phyloP scores from a whole-genome alignment of 2,797 vertebrate species.

The Danio kyathit region DNA sequence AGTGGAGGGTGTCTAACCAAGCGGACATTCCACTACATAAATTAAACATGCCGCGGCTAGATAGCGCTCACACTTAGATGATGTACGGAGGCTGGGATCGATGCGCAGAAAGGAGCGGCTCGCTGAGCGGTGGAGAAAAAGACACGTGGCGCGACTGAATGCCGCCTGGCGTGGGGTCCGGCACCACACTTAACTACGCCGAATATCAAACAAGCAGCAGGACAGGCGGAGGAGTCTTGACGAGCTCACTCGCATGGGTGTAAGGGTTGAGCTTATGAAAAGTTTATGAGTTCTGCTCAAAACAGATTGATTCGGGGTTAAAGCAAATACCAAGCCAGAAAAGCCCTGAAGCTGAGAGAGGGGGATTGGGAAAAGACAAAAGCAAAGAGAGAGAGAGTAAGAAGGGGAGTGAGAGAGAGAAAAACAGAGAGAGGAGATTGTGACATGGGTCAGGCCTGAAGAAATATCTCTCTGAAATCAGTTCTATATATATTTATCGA shows the following conservation, averaged over 20 bases:
- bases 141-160: constrained; percentile 37
- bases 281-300: constrained; percentile 81
- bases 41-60: constrained; percentile 74
- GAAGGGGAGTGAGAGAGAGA: not conserved
- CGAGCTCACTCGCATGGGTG: constrained; percentile 61
- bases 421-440: not conserved
- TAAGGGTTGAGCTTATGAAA: constrained; percentile 77
- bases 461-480: not conserved
- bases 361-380: constrained; percentile 53
- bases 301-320: constrained; percentile 80
- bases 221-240: constrained; percentile 51
- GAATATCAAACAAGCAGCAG: constrained; percentile 58
- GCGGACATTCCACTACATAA: constrained; percentile 73
- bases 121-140: constrained; percentile 37
- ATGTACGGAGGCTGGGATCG: constrained; percentile 65
- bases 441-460: not conserved
- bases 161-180: constrained; percentile 46
- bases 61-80: constrained; percentile 56
- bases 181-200: constrained; percentile 47
- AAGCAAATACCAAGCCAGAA: constrained; percentile 79
- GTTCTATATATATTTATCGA: not conserved
- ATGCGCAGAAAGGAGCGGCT: constrained; percentile 46
- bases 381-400: constrained; percentile 46
- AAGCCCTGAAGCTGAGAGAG: constrained; percentile 72
- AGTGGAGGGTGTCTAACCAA: constrained; percentile 78